phyloP scores from a whole-genome alignment of 2,888 invertebrate species.

The Mesorhabditis sp. region DNA sequence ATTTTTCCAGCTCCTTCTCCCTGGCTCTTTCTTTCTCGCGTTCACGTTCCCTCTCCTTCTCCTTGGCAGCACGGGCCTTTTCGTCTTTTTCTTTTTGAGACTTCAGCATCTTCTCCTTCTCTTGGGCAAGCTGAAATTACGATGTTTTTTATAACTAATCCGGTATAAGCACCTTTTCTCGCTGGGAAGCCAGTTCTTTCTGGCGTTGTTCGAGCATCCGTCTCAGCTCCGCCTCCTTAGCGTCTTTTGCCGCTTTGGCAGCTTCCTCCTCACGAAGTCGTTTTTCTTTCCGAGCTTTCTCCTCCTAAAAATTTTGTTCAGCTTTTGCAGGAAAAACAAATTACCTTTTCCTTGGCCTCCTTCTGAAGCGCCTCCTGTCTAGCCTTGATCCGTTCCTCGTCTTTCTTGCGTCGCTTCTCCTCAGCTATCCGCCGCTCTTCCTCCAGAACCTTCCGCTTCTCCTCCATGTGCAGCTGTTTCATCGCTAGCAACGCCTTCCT shows the following conservation, averaged over 20 bases:
- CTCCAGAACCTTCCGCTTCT: slow-evolving; percentile 12
- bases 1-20: slow-evolving; percentile 4
- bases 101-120: too few relatives aligned
- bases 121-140: too few relatives aligned
- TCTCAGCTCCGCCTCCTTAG: too few relatives aligned
- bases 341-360: slow-evolving; percentile 10
- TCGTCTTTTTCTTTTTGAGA: too few relatives aligned
- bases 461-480: slow-evolving; percentile 7
- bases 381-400: slow-evolving; percentile 4
- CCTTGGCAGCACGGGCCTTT: too few relatives aligned
- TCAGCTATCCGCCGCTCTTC: slow-evolving; percentile 13
- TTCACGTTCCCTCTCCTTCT: too few relatives aligned
- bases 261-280: not conserved
- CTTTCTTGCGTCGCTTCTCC: slow-evolving; percentile 12
- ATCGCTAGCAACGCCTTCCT: slow-evolving; percentile 10
- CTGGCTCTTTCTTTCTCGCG: not conserved
- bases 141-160: too few relatives aligned
- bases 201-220: too few relatives aligned
- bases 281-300: slow-evolving; percentile 8
- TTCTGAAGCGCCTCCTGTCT: slow-evolving; percentile 10
- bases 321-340: not conserved
- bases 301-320: not conserved
- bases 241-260: not conserved
- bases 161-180: too few relatives aligned
- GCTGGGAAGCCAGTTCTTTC: too few relatives aligned